Evolutionary conservation across 2,797 vertebrate genomes (phyloP).

Genomic region (Siniperca obscura): DNA sequence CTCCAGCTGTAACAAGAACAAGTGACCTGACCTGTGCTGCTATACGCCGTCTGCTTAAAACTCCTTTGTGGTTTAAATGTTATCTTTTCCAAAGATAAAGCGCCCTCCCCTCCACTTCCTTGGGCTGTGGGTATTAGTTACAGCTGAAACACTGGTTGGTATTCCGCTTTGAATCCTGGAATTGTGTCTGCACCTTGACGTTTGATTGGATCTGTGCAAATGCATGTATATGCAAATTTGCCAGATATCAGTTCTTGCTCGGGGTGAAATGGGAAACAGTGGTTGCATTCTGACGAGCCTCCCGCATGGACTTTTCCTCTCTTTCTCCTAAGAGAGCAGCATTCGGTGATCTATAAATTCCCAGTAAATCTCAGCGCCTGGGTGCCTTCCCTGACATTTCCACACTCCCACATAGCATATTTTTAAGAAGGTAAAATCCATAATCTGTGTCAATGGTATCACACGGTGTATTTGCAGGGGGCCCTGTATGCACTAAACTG

Average conservation of each 20-base stretch:
- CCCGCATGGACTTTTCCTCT: conserved; percentile 65
- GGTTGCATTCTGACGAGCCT: conserved; percentile 80
- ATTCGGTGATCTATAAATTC: conserved; percentile 85
- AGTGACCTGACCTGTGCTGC: conserved; percentile 72
- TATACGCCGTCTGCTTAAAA: conserved; percentile 63
- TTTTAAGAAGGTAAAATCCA: conserved; percentile 87
- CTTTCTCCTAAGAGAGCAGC: conserved; percentile 72
- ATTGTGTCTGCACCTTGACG: conserved; percentile 84
- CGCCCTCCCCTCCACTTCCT: conserved; percentile 63
- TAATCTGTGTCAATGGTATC: conserved; percentile 88
- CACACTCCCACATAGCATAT: conserved; percentile 83
- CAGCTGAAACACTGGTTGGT: conserved; percentile 77
- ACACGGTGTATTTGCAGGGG: conserved; percentile 80
- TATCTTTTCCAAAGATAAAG: conserved; percentile 79
- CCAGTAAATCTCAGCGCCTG: conserved; percentile 81
- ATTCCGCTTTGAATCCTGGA: conserved; percentile 80
- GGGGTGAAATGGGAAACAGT: conserved; percentile 81
- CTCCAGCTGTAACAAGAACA: conserved; percentile 64
- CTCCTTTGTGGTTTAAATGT: conserved; percentile 78
- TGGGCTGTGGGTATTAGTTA: conserved; percentile 81
- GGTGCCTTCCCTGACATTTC: conserved; percentile 86
- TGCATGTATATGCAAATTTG: conserved; percentile 87
- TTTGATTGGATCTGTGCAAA: conserved; percentile 87
- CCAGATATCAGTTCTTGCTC: conserved; percentile 82
- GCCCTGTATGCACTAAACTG: conserved; percentile 67